phyloP scores from a whole-genome alignment of 2,113 vertebrate species.

The Neodon shergylaensis region DNA sequence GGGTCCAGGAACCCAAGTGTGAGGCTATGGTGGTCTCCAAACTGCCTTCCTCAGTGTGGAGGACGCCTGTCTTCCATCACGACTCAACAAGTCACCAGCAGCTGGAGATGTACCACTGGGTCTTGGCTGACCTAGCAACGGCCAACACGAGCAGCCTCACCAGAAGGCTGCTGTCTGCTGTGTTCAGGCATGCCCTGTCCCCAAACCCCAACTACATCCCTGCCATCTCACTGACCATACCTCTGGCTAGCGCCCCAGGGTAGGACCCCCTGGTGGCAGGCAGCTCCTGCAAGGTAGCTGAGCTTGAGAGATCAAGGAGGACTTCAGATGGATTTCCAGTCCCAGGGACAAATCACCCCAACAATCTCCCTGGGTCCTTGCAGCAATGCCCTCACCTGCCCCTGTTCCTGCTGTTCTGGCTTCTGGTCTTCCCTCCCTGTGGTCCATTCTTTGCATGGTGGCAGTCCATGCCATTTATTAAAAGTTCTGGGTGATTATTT shows the following conservation, averaged over 20 bases:
- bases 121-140: not conserved
- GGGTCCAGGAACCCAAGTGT: not conserved
- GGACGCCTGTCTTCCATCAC: not conserved
- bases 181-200: not conserved
- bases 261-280: not conserved
- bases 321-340: not conserved
- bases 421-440: not conserved
- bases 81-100: not conserved
- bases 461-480: not conserved
- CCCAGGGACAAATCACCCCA: not conserved
- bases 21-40: not conserved
- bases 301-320: not conserved
- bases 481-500: not conserved
- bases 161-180: not conserved
- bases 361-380: not conserved
- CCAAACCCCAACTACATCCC: not conserved
- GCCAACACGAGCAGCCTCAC: not conserved
- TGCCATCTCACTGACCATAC: not conserved
- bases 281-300: not conserved
- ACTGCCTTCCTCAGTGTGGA: not conserved
- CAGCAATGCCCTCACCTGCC: accelerated
- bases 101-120: not conserved
- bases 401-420: not conserved
- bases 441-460: not conserved
- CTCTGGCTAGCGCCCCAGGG: not conserved